Conservation (phyloP, 2,797 vertebrate species). For the Gorsachius magnificus region DNA sequence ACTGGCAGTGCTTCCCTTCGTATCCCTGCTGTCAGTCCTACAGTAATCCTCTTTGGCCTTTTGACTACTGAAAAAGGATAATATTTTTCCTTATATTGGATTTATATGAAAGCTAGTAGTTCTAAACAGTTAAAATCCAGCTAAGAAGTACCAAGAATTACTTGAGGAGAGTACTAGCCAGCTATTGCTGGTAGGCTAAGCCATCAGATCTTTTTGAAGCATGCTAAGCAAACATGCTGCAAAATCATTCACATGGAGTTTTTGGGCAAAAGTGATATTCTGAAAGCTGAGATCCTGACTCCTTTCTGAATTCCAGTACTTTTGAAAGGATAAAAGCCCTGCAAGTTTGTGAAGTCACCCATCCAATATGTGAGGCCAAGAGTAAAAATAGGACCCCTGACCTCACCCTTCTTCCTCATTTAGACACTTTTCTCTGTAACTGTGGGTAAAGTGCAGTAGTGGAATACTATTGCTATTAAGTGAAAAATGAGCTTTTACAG, state of each 20-base stretch:
- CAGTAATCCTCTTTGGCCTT: not conserved
- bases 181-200: not conserved
- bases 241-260: not conserved
- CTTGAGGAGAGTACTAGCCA: not conserved
- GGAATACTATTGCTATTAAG: constrained; percentile 66
- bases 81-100: not conserved
- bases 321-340: not conserved
- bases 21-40: not conserved
- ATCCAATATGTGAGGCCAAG: not conserved
- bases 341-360: not conserved
- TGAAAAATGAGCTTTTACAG: constrained; percentile 75
- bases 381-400: constrained; percentile 19
- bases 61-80: not conserved
- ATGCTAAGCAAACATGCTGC: not conserved
- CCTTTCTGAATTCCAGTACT: not conserved
- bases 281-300: not conserved
- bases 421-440: constrained; percentile 45
- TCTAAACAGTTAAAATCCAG: not conserved
- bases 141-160: not conserved
- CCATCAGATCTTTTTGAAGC: not conserved
- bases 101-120: not conserved
- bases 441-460: constrained; percentile 23
- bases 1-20: not conserved
- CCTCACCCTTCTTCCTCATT: constrained; percentile 14
- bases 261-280: not conserved